phyloP scores from a whole-genome alignment of 2,113 vertebrate genomes.

The Monopterus albus region DNA sequence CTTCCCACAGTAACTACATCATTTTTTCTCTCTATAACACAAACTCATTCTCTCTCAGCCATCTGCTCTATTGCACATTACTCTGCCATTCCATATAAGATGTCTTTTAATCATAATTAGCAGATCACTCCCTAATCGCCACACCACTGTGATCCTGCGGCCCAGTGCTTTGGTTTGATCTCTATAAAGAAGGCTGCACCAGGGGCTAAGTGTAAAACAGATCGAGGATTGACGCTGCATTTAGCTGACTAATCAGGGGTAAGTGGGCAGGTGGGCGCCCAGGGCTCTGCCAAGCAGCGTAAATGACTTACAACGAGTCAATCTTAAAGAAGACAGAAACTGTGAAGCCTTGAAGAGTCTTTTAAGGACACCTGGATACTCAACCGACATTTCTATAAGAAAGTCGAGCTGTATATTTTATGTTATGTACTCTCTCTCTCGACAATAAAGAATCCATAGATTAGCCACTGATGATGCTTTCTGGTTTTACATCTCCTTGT shows the following conservation, averaged over 20 bases:
- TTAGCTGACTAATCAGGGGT: conserved; percentile 45
- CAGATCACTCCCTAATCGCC: conserved; percentile 63
- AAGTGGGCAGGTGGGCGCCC: conserved; percentile 19
- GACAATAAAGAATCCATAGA: not conserved
- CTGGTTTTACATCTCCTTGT: not conserved
- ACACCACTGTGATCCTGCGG: conserved; percentile 56
- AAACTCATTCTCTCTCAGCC: not conserved
- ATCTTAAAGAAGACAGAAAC: not conserved
- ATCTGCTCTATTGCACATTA: not conserved
- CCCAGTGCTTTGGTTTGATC: conserved; percentile 45
- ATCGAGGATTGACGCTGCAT: conserved; percentile 23
- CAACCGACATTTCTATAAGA: not conserved
- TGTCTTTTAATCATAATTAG: conserved; percentile 42
- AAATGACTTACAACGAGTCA: conserved; percentile 3
- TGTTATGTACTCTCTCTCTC: not conserved
- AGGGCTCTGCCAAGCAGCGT: not conserved
- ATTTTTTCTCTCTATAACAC: no score
- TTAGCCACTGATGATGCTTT: no score
- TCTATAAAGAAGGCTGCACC: not conserved
- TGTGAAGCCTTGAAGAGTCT: not conserved
- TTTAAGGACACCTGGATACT: not conserved
- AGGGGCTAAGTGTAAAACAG: conserved; percentile 37
- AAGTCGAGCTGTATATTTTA: accelerated
- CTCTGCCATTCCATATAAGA: no score
- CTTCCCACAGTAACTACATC: no score